Base-by-base conservation (phyloP, 64 coral and sea anemone genomes). In the Montipora capricornis region DNA sequence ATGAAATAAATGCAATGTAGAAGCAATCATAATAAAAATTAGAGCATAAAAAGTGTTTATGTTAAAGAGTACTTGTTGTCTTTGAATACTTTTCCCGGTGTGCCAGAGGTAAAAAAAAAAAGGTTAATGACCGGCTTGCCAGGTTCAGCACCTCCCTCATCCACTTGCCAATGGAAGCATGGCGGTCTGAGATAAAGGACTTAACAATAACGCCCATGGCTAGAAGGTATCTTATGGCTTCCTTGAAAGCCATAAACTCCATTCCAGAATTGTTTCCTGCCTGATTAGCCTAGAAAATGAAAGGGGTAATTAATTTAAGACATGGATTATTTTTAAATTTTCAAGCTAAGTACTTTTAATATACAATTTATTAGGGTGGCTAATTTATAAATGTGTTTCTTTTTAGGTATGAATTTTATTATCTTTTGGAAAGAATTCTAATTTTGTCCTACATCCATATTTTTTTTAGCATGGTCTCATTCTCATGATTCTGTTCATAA, bases 31-130 rank as follows among this genome's bases (percentile, higher is more conserved):
- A 53, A 53, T 53, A 53, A 53, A 53, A 53, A 53, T 53, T 53
- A 53, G 4, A 53, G 8, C 8, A 2, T 76, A 37, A 37, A 53
- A 53, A 53, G 51, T 53, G 51, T 76, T 76, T 24, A 76, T 24
- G 46, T 76, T 47, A 76, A 37, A 6, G 51, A 53, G 51, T 37
- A 53, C 51, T 53, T 53, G 8, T 53, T 51, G 44, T 85, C 64
- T 61, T 53, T 66, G 49, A 61, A 12, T 89, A 91, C 89, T 91
- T 91, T 91, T 91, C 64, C 71, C 89, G 20, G 71, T 91, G 47
- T 91, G 89, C 89, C 89, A 82, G 44, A 91, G 20, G 74, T 91
- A n/a, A 77, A 66, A 91, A 83, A 24, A 67, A 53, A 82, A 47
- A 82, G 89, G 76, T 45, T 50, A 64, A 91, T 91, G 44, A 29